Base-by-base conservation (phyloP, 2,113 vertebrate genomes). In the Apaloderma vittatum region DNA sequence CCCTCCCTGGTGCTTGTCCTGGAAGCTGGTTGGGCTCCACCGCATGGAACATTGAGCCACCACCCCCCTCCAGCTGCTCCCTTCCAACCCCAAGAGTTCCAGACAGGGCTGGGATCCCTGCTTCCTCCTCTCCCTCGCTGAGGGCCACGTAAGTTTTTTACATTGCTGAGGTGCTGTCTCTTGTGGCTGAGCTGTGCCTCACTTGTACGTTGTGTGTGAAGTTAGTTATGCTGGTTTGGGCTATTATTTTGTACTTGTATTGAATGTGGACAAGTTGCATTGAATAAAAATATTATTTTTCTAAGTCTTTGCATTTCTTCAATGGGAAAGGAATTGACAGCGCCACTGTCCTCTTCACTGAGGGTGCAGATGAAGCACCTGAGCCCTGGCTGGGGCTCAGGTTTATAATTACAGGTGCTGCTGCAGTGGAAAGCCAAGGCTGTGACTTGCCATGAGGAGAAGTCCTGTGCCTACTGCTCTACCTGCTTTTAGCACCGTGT, bases 151-250 rank as follows among this genome's bases (percentile, higher is more conserved):
- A 65, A 3, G 3, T 52, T 75, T 72, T 63, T 63, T 21, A 13
- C 4, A 34, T 23, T 74, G 12, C 14, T 26, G 16, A 55, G 32
- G 37, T 59, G 21, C 23, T 2, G 1, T 36, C 67, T 72, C 0
- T 57, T 59, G 29, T 7, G 20, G n/a, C 43, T 62, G 46, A 63
- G 52, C 59, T 52, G 11, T 24, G 49, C 61, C 40, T 51, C 1
- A 0, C 52, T 57, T 21, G 24, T 16, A 40, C 2, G 2, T n/a
- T 1, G 2, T 4, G 8, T 0, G 1, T 36, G 55, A 23, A 49
- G 23, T 24, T 48, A 6, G 1, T 93, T 76, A 13, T 6, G 51
- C 26, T 65, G 23, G 9, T 67, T 49, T 34, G 13, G 24, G 57
- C 5, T 76, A 66, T 34, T 49, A 43, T 62, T 73, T 84, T 18